Evolutionary conservation across 2,113 vertebrate species (phyloP), one percentile per base, ranked within the genome.

Genomic region (Holacanthus passer): DNA sequence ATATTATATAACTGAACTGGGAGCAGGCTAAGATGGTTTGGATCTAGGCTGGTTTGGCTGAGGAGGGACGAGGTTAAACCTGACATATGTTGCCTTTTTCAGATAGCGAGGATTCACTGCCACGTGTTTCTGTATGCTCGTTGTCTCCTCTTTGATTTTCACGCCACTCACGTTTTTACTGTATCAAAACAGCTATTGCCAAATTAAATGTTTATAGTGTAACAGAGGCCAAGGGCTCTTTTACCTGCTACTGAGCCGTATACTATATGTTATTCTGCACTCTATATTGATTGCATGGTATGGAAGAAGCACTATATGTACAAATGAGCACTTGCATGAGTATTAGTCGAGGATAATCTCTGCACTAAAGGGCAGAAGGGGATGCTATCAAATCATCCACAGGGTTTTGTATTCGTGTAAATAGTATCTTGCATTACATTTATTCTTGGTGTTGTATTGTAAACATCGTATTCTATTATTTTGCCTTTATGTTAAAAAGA

Each of bases 381-480:
- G 27, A 62, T 56, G 52, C 19, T 66, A 60, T 77, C 16, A 64
- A 41, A 60, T 55, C 10, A 53, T 85, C 67, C 24, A 43, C 19
- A 64, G 47, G 56, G 19, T 50, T 83, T 69, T 68, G 24, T 53
- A 24, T 65, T 63, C 20, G 65, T 39, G 17, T 53, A 60, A 71
- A 52, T 58, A 81, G 17, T 47, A 32, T 69, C 19, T 79, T 86
- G 59, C 69, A 67, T 62, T 79, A 79, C 62, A 82, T 67, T 52
- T 67, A 37, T 80, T 84, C 2, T 55, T 19, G 1, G 22, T 65
- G 66, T 77, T 74, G 16, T 65, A 58, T 56, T 77, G 29, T 41
- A 60, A 87, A 83, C 63, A 67, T 7, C 60, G 22, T n/a, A 24
- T 73, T 70, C 1, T 52, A 20, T 72, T 32, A 14, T 81, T 41